Evolutionary conservation across 2,888 invertebrate genomes (phyloP), one percentile per base, ranked within the genome.

Genomic region (Nycteola revayana): DNA sequence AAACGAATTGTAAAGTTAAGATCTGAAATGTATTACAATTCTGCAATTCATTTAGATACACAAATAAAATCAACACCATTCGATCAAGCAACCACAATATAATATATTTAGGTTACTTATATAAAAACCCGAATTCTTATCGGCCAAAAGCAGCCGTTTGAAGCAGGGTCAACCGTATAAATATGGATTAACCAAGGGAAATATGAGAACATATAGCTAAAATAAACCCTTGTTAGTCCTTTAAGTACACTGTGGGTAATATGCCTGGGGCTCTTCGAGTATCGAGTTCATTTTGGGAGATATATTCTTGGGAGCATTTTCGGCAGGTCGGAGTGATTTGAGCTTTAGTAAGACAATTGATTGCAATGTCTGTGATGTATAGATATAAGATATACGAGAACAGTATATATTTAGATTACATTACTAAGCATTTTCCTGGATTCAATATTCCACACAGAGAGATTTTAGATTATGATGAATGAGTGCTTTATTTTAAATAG

Each of bases 101-200:
- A 46, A 56, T 56, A 45, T 54, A 55, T 45, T 38, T 49, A 46
- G 39, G 41, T 49, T 56, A 48, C 36, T 52, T 52, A 26, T 52
- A 56, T 56, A 55, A 56, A 54, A 55, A 74, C 40, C 33, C 39
- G 28, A 34, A 22, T 37, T 39, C 53, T 55, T 55, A 55, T 55
- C 57, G 54, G 40, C 42, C 41, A 37, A 49, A 43, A 55, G 41
- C 54, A 55, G 54, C 54, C 76, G 70, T 57, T 66, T 44, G 52
- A 56, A 48, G 14, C 14, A 14, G 77, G 82, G 80, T 75, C 77
- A 69, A 75, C 70, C 69, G 63, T 73, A 81, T 86, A 82, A 85
- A 85, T 83, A 82, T 81, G 82, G 83, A 83, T 81, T 82, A 14
- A 66, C 63, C 47, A 59, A 66, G 57, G 72, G 67, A 79, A 81